phyloP scores from a whole-genome alignment of 2,113 vertebrate genomes.

The Manacus vitellinus region DNA sequence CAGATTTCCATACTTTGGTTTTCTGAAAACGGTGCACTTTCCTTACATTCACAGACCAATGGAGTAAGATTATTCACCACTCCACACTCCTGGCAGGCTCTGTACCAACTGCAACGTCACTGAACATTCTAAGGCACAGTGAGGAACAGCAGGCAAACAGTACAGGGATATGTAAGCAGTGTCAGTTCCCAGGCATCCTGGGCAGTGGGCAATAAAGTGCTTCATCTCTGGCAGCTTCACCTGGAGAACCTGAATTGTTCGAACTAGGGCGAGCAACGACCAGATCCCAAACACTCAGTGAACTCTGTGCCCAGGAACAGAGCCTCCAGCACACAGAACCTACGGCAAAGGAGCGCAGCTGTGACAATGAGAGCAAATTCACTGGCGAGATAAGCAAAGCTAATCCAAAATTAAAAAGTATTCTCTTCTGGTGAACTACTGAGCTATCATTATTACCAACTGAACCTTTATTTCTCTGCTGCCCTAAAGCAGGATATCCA shows the following conservation, averaged over 20 bases:
- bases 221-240: neutral
- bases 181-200: neutral
- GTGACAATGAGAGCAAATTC: slow-evolving; percentile 10
- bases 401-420: neutral
- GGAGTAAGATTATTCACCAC: neutral
- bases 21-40: neutral
- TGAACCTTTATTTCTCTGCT: slow-evolving; percentile 56
- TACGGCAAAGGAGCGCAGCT: neutral
- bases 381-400: neutral
- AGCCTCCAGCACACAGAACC: neutral
- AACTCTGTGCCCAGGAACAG: neutral
- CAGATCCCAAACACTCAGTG: neutral
- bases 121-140: neutral
- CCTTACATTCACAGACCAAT: neutral
- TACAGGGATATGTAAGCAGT: neutral
- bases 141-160: neutral
- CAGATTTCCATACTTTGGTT: neutral
- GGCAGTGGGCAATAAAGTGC: neutral
- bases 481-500: neutral
- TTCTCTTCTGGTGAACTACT: neutral
- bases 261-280: neutral
- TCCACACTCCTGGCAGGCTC: neutral
- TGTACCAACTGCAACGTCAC: neutral
- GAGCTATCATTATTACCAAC: neutral
- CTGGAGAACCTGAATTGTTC: neutral